These are phyloP conservation scores for Littorina saxatilis DNA, from an alignment of 1,140 invertebrate species.

Conservation along the genomic window DNA sequence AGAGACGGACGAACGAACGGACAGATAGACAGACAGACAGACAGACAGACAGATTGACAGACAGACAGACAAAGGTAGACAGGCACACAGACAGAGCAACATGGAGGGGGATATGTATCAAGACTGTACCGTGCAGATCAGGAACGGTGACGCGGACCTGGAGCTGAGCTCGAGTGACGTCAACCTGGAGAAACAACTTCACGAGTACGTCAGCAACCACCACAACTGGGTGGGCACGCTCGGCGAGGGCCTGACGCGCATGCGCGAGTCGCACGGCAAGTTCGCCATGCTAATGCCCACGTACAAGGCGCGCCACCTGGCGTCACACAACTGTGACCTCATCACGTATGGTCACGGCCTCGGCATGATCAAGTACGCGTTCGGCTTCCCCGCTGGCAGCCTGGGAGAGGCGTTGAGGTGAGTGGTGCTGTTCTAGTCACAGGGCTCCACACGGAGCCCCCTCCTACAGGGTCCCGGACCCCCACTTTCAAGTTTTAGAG, in stretches of 20 bases:
- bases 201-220: conserved; percentile 23
- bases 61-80: too few relatives aligned
- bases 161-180: conserved; percentile 11
- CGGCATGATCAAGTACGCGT: conserved; percentile 13
- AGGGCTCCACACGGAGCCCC: too few relatives aligned
- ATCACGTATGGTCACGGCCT: conserved; percentile 18
- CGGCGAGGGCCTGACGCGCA: conserved; percentile 19
- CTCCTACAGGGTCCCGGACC: too few relatives aligned
- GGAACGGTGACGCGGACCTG: conserved; percentile 28
- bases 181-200: conserved; percentile 19
- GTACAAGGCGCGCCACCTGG: conserved; percentile 25
- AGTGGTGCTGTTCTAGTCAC: too few relatives aligned
- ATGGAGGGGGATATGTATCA: too few relatives aligned
- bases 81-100: too few relatives aligned
- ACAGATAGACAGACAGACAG: too few relatives aligned
- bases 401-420: neutral
- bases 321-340: conserved; percentile 32
- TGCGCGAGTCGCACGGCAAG: conserved; percentile 33
- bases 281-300: conserved; percentile 26
- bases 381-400: conserved; percentile 17
- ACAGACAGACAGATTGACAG: too few relatives aligned
- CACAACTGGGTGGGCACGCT: conserved; percentile 36
- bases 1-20: too few relatives aligned
- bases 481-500: too few relatives aligned
- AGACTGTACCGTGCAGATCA: too few relatives aligned